These are phyloP conservation scores for Neosilurus mollespiculum DNA, from an alignment of 2,797 vertebrate genomes.

Conservation along the genomic window DNA sequence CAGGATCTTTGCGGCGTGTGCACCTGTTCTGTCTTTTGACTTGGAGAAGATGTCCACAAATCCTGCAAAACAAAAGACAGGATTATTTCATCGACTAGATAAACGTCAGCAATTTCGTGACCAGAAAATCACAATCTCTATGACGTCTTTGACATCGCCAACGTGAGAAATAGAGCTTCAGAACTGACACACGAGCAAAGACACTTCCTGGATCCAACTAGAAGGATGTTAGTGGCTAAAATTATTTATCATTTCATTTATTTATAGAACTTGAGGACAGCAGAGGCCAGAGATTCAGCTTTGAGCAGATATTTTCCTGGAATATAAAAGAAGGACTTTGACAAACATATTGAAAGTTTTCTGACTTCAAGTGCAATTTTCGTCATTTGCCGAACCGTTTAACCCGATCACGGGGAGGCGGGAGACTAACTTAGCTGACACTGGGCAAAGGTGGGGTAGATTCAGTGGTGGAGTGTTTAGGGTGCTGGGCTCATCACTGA, in stretches of 20 bases:
- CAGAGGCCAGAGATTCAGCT: background rate
- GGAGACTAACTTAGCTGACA: no score
- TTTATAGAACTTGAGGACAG: background rate
- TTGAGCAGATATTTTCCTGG: no score
- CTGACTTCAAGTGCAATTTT: background rate
- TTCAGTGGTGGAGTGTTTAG: no score
- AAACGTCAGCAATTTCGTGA: background rate
- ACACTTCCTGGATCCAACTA: background rate
- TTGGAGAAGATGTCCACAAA: slow-evolving; percentile 98
- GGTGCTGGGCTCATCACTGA: no score
- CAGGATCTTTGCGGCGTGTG: slow-evolving; percentile 89
- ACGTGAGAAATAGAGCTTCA: background rate
- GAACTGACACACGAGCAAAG: background rate
- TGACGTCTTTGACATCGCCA: no score
- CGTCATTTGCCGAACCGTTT: background rate
- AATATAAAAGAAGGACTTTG: background rate
- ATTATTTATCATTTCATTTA: background rate
- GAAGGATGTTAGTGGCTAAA: background rate
- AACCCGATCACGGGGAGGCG: no score
- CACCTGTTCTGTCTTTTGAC: slow-evolving; percentile 84
- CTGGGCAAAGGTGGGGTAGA: no score
- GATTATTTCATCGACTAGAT: no score
- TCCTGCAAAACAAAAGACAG: slow-evolving; percentile 67
- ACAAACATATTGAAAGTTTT: background rate
- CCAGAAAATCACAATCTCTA: no score